Evolutionary conservation across 2,888 invertebrate genomes (phyloP).

Genomic region (Bombylius discolor): DNA sequence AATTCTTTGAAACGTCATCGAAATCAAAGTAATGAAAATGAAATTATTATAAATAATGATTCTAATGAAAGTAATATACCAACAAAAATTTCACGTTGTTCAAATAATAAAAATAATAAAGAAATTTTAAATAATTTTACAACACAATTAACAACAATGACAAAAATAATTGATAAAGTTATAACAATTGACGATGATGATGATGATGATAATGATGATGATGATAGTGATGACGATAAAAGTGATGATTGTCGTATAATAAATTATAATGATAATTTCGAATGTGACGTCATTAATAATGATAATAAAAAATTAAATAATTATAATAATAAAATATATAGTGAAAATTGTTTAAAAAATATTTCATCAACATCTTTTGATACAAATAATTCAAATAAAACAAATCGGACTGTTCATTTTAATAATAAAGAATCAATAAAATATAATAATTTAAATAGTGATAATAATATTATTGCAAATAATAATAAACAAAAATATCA

Average conservation of each 20-base stretch:
- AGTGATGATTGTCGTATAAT: neutral
- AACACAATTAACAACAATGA: neutral
- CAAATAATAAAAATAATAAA: neutral
- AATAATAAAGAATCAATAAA: neutral
- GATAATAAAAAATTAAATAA: no score
- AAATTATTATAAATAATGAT: neutral
- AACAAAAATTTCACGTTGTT: neutral
- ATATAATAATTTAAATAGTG: neutral
- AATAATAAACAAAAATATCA: neutral
- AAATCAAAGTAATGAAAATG: neutral
- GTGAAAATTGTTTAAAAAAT: no score
- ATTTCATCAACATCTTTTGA: no score
- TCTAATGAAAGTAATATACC: neutral
- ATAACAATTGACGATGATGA: neutral
- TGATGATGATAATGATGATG: neutral
- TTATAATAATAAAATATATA: no score
- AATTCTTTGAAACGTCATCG: neutral
- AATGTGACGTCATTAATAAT: no score
- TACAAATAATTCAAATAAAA: neutral
- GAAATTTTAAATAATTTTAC: neutral
- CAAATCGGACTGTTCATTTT: neutral
- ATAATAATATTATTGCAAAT: neutral
- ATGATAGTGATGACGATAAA: neutral
- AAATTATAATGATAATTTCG: no score
- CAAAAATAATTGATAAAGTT: neutral